Evolutionary conservation across 2,113 vertebrate species (phyloP).

Genomic region (Diphyllodes magnificus): DNA sequence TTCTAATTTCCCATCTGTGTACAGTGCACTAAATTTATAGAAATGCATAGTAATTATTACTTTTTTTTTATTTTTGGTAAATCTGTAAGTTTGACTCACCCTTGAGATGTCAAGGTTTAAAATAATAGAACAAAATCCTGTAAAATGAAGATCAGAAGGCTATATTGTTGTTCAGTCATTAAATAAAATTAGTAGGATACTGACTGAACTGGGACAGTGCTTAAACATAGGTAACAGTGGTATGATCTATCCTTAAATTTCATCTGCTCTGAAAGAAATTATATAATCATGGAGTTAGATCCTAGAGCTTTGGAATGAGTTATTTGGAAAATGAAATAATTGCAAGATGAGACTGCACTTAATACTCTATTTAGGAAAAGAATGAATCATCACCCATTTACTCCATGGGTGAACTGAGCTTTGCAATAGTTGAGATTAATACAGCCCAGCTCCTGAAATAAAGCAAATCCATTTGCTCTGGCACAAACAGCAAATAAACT

Average conservation of each 20-base stretch:
- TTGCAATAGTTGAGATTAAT: background rate
- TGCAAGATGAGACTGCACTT: background rate
- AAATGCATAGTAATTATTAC: background rate
- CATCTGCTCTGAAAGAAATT: background rate
- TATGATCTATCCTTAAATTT: background rate
- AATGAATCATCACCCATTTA: constrained; percentile 23
- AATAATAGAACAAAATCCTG: background rate
- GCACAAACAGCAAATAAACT: background rate
- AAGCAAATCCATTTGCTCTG: constrained; percentile 15
- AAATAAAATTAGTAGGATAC: background rate
- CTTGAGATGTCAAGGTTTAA: background rate
- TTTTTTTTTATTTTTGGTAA: background rate
- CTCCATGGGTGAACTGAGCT: background rate
- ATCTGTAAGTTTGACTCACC: background rate
- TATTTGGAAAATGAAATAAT: constrained; percentile 13
- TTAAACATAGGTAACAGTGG: background rate
- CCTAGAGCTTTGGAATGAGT: background rate
- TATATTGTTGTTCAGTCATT: background rate
- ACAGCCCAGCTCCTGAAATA: background rate
- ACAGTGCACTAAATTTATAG: background rate
- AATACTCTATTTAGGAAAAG: background rate
- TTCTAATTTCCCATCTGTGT: background rate
- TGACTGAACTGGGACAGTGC: background rate
- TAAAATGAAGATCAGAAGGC: background rate
- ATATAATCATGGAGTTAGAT: background rate